Evolutionary conservation across 2,888 invertebrate species (phyloP), one percentile per base, ranked within the genome.

Genomic region (Willowsia nigromaculata): DNA sequence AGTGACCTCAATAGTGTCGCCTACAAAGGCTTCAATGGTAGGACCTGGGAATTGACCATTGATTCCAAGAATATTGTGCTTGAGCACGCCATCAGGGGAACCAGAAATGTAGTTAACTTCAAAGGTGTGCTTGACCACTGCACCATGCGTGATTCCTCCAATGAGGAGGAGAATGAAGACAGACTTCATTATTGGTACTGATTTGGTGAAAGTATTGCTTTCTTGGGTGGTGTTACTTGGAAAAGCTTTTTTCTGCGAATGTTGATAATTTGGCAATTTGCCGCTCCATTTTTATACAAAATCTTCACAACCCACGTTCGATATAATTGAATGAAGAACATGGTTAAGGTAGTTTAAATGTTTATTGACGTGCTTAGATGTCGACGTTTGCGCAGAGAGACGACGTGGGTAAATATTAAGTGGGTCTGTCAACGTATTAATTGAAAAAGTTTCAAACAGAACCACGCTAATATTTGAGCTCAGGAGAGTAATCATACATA

Each of bases 1-100:
- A 1, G 83, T 82, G 0, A 92, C 47, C 40, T 88, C 81, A 0
- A 91, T 13, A 0, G 56, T 74, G 56, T 90, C 91, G 1, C 90
- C 90, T 0, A 85, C 53, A 7, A 80, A 37, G 6, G 88, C 90
- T 47, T 82, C 86, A 15, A 91, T 82, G 0, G 90, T 90, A 15
- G 91, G 91, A 0, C 90, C 90, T 0, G 90, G 90, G 30, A 88
- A 88, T 33, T 88, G 47, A 9, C 84, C 87, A 40, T 90, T 90
- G 4, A 90, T 65, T 4, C 78, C 80, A 0, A 90, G 50, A n/a
- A 90, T 87, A 18, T 65, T 43, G 9, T 78, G 25, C 18, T 43
- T 78, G 22, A 40, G 15, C 22, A 90, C 56, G 0, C 90, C 90
- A 50, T 90, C 90, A 0, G 90, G 90, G 7, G 90, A 82, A 0